Evolutionary conservation across 2,113 vertebrate species (phyloP).

Genomic region (Ardeotis arabs): DNA sequence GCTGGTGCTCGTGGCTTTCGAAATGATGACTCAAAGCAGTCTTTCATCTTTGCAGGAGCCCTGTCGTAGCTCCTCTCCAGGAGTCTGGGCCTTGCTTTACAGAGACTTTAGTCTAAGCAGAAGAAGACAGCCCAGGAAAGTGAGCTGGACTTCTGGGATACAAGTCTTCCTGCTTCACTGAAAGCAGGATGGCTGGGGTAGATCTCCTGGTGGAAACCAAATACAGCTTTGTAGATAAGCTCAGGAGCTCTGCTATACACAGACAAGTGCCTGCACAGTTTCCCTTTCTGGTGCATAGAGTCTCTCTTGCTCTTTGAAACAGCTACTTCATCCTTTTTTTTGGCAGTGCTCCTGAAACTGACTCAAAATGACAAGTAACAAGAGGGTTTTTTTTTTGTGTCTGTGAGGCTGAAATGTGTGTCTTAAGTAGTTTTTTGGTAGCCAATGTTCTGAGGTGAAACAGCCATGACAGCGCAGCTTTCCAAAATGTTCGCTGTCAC

Average conservation of each 20-base stretch:
- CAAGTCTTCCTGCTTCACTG: neutral
- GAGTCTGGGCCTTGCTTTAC: neutral
- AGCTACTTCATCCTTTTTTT: constrained; percentile 20
- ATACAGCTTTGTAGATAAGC: neutral
- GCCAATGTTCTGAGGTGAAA: neutral
- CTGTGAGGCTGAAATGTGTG: neutral
- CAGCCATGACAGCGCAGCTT: neutral
- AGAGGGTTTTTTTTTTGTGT: neutral
- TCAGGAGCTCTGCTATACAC: neutral
- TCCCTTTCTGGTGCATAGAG: neutral
- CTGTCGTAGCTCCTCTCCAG: neutral
- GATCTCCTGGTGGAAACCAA: neutral
- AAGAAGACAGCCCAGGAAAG: neutral
- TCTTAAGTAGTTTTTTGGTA: constrained; percentile 1
- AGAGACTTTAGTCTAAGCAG: neutral
- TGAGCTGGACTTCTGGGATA: neutral
- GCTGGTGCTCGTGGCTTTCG: rapidly evolving
- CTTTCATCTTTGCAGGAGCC: neutral
- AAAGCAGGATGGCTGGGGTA: neutral
- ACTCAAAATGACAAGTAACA: constrained; percentile 48
- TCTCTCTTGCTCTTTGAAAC: constrained; percentile 25
- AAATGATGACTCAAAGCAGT: neutral
- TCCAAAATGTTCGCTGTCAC: neutral
- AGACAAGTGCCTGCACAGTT: neutral
- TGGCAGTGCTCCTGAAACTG: constrained; percentile 45